These are phyloP conservation scores for Cossypha caffra DNA, from an alignment of 2,797 vertebrate species.

Conservation along the genomic window DNA sequence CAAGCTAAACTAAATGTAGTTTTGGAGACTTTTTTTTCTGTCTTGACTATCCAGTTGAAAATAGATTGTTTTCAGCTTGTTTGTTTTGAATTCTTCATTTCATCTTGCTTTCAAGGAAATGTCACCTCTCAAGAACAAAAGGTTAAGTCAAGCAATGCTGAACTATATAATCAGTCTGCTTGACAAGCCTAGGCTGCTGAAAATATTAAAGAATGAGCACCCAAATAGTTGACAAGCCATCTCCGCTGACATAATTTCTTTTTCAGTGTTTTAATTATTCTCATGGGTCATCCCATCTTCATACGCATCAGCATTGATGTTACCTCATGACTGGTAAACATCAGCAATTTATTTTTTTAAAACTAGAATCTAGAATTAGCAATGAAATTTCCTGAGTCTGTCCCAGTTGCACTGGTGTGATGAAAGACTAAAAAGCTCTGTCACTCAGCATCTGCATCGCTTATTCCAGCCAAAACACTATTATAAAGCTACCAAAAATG, in stretches of 20 bases:
- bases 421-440: background rate
- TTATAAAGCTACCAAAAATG: background rate
- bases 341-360: background rate
- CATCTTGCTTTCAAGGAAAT: conserved; percentile 43
- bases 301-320: background rate
- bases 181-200: background rate
- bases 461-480: background rate
- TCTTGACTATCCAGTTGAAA: background rate
- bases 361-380: background rate
- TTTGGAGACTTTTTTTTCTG: background rate
- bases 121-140: conserved; percentile 29
- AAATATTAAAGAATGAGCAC: background rate
- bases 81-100: conserved; percentile 34
- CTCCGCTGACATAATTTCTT: background rate
- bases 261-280: conserved; percentile 19
- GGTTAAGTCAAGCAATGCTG: background rate
- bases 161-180: background rate
- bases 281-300: background rate
- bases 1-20: background rate
- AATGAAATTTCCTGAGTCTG: background rate
- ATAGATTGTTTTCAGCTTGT: background rate
- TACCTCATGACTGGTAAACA: background rate
- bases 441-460: background rate
- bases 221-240: background rate
- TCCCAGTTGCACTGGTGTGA: background rate